These are phyloP conservation scores for Coleophora flavipennella DNA, from an alignment of 2,888 invertebrate species.

Conservation along the genomic window DNA sequence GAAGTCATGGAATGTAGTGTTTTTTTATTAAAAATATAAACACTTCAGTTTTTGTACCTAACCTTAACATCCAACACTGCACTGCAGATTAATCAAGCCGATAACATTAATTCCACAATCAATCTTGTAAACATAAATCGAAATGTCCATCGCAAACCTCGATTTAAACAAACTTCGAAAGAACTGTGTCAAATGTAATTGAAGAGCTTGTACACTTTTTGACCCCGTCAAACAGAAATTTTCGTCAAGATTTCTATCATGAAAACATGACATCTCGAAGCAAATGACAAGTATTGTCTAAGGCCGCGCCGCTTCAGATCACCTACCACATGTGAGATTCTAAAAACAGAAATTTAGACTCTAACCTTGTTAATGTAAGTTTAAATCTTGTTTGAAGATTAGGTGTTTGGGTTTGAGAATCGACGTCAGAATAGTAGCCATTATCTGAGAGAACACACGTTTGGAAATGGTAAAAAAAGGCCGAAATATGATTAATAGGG, in stretches of 20 bases:
- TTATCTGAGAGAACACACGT: constrained; percentile 63
- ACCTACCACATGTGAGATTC: constrained; percentile 19
- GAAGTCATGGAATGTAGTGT: neutral
- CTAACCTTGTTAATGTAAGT: constrained; percentile 10
- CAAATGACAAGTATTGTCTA: constrained; percentile 64
- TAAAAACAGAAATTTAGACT: constrained; percentile 7
- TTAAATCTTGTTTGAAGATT: constrained; percentile 13
- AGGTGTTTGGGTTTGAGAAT: constrained; percentile 26
- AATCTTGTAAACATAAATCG: constrained; percentile 26
- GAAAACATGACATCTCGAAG: constrained; percentile 62
- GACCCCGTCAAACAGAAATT: constrained; percentile 62
- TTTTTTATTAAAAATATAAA: neutral
- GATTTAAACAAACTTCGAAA: constrained; percentile 6
- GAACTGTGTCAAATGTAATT: constrained; percentile 61
- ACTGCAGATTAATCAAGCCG: constrained; percentile 33
- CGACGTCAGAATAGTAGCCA: constrained; percentile 55
- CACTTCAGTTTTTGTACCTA: constrained; percentile 1
- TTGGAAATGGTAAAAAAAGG: constrained; percentile 63
- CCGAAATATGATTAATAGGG: constrained; percentile 70
- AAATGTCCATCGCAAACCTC: constrained; percentile 19
- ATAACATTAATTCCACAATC: constrained; percentile 39
- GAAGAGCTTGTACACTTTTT: constrained; percentile 54
- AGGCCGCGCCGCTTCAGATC: constrained; percentile 38
- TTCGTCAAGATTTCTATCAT: constrained; percentile 61
- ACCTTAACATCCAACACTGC: constrained; percentile 22